Conservation (phyloP, 1,140 invertebrate species). For the Drosophila leontia region DNA sequence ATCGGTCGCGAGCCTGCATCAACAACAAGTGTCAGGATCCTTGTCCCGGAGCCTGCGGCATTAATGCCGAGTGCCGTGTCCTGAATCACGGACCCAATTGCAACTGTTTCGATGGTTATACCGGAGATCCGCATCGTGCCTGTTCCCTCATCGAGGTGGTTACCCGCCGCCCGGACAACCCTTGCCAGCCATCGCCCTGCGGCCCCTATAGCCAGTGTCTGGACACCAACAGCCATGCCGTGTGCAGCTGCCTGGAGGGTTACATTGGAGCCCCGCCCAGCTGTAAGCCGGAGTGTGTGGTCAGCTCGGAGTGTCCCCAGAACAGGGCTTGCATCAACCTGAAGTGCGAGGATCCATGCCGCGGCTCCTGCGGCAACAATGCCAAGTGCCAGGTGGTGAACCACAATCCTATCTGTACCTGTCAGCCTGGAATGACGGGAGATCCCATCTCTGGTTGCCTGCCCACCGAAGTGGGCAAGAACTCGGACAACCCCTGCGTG, state of each 20-base stretch:
- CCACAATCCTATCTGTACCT: conserved; percentile 93
- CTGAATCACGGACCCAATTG: conserved; percentile 92
- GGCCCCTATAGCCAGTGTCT: conserved; percentile 90
- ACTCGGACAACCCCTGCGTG: conserved; percentile 88
- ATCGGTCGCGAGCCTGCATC: conserved; percentile 88
- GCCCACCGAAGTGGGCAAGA: conserved; percentile 75
- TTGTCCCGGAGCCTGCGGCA: conserved; percentile 89
- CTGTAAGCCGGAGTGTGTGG: conserved; percentile 93
- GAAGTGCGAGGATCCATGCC: conserved; percentile 93
- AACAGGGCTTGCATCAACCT: conserved; percentile 93
- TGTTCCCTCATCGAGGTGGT: conserved; percentile 71
- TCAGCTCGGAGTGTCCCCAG: conserved; percentile 92
- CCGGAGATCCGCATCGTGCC: conserved; percentile 89
- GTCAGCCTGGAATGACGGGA: conserved; percentile 89
- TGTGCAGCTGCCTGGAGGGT: conserved; percentile 91
- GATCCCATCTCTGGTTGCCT: conserved; percentile 91
- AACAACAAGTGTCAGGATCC: conserved; percentile 90
- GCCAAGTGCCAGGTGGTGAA: conserved; percentile 93
- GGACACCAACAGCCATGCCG: conserved; percentile 89
- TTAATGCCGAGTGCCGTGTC: conserved; percentile 88
- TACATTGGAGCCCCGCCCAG: conserved; percentile 92
- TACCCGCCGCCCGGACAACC: conserved; percentile 85
- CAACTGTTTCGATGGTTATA: conserved; percentile 89
- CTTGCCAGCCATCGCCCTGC: conserved; percentile 92
- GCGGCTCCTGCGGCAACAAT: conserved; percentile 92